Conservation (phyloP, 2,888 invertebrate genomes). For the Carterocephalus palaemon region DNA sequence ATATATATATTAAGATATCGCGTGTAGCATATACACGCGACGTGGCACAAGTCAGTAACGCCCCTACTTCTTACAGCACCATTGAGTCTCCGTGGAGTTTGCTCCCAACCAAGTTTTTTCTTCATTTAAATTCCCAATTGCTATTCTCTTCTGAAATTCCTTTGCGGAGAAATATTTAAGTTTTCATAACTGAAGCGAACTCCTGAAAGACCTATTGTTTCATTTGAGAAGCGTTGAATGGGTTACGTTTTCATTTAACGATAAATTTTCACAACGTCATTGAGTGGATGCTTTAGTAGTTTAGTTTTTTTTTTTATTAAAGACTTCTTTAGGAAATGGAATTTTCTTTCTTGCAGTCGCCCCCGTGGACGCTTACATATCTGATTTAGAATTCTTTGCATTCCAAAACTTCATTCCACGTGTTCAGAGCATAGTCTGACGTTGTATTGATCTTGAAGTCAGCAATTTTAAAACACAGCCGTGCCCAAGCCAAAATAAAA, state of each 20-base stretch:
- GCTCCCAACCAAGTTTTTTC: slow-evolving; percentile 33
- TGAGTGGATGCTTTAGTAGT: slow-evolving; percentile 8
- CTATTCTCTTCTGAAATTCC: slow-evolving; percentile 35
- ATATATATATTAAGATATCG: too few species aligned
- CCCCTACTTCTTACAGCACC: slow-evolving; percentile 9
- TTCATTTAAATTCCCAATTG: slow-evolving; percentile 45
- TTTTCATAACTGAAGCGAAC: slow-evolving; percentile 37
- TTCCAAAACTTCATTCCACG: too few species aligned
- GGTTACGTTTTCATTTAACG: slow-evolving; percentile 27
- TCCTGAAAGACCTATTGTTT: slow-evolving; percentile 31
- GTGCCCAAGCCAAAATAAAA: too few species aligned
- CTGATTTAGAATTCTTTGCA: too few species aligned
- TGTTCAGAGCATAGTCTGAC: too few species aligned
- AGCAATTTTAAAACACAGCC: too few species aligned
- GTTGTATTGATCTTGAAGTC: too few species aligned
- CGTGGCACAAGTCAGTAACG: background rate
- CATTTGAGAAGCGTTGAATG: slow-evolving; percentile 26
- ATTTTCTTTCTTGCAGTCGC: too few species aligned
- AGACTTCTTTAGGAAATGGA: too few species aligned
- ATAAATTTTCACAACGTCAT: slow-evolving; percentile 27
- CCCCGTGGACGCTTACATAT: too few species aligned
- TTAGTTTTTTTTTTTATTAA: too few species aligned
- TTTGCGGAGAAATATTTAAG: slow-evolving; percentile 40
- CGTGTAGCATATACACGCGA: too few species aligned
- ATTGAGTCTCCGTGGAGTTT: slow-evolving; percentile 19